Evolutionary conservation across 64 coral and sea anemone genomes (phyloP), one percentile per base, ranked within the genome.

Genomic region (Pachyseris speciosa): DNA sequence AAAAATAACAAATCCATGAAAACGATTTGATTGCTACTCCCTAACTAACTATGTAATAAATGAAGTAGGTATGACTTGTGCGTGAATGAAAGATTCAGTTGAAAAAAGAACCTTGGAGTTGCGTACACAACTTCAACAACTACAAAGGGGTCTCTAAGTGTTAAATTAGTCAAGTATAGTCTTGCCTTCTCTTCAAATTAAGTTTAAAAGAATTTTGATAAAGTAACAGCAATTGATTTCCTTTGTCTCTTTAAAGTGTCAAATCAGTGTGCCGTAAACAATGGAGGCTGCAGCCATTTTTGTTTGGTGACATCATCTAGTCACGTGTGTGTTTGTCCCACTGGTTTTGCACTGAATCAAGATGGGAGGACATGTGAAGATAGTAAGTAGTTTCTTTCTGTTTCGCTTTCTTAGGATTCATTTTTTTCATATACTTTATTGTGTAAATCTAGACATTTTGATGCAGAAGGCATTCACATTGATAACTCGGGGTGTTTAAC

Each of bases 281-380:
- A 86, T 43, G 94, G 83, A 60, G 94, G 74, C 27, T 95, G 94
- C 67, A 95, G 88, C 26, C 79, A 95, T 69, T 64, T 95, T 3
- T 95, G 94, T 66, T 47, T 95, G 28, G 40, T 66, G 30, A 95
- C 70, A 69, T 55, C 88, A 65, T 77, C 55, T 24, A 81, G 88
- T 38, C 33, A 80, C 51, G 4, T n/a, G 9, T 95, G 94, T 50
- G 72, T 65, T 16, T 95, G 94, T 41, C 83, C 94, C 1, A 72
- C 83, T 17, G 94, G 88, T 43, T 58, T 77, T 50, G 28, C 48
- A 49, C 40, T 83, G 75, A 81, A 77, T 59, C 31, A 47, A 69
- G 88, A 91, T 58, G 77, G 78, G 58, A 77, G 29, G 27, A 77
- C 74, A 52, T 77, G 74, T 44, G 47, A 77, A 31, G 47, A 77